Evolutionary conservation across 1,140 invertebrate genomes (phyloP).

Genomic region (Euglossa dilemma): DNA sequence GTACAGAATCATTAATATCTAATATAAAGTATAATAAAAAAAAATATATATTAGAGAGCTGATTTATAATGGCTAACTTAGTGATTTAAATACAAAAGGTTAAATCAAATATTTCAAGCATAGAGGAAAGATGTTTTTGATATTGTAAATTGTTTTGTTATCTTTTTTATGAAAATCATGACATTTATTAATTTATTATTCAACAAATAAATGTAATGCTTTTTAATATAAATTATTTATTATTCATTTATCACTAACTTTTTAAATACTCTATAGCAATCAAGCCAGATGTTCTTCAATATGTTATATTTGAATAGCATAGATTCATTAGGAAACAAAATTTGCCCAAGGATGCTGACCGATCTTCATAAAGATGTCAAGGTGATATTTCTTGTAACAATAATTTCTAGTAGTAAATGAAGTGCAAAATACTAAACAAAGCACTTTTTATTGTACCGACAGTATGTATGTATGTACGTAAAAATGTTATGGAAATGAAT

Average conservation of each 20-base stretch:
- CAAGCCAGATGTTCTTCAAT: conserved; percentile 58
- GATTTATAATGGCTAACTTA: conserved; percentile 51
- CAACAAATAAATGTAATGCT: conserved; percentile 49
- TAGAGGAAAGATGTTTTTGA: conserved; percentile 34
- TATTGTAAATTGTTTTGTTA: conserved; percentile 39
- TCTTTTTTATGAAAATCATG: conserved; percentile 38
- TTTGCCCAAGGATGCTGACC: conserved; percentile 56
- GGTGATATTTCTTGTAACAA: conserved; percentile 62
- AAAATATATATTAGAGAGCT: conserved; percentile 36
- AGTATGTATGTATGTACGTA: conserved; percentile 66
- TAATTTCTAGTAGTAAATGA: conserved; percentile 66
- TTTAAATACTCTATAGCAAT: conserved; percentile 45
- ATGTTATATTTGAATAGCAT: conserved; percentile 57
- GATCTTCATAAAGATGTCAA: conserved; percentile 50
- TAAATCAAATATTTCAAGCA: conserved; percentile 18
- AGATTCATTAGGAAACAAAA: conserved; percentile 52
- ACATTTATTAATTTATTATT: conserved; percentile 52
- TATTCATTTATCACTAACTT: conserved; percentile 48
- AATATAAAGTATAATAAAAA: conserved; percentile 29
- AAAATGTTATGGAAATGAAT: conserved; percentile 63
- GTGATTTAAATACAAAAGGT: conserved; percentile 10
- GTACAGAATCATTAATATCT: conserved; percentile 53
- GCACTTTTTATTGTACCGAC: conserved; percentile 67
- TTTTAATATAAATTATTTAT: conserved; percentile 52
- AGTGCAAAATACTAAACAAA: conserved; percentile 57